Evolutionary conservation across 2,888 invertebrate species (phyloP).

Genomic region (Drosophila lutescens): DNA sequence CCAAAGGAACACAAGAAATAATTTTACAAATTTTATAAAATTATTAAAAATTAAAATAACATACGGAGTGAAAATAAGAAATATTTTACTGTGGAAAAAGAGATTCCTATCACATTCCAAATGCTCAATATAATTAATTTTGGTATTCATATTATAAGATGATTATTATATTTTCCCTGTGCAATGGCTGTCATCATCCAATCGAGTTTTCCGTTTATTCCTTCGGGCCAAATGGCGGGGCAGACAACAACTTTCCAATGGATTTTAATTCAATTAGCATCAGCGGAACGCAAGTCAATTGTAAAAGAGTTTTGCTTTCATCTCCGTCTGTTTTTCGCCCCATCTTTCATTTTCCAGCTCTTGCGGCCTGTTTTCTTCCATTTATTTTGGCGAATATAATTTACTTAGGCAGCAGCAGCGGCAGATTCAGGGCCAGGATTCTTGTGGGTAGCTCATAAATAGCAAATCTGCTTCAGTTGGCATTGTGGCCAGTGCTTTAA

Average conservation of each 20-base stretch:
- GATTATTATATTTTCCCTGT: not conserved
- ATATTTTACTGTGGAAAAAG: no score
- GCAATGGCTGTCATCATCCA: constrained; percentile 16
- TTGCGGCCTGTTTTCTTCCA: constrained; percentile 44
- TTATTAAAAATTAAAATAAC: not conserved
- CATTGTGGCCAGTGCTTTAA: constrained; percentile 55
- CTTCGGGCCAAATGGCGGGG: constrained; percentile 3
- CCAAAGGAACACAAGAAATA: not conserved
- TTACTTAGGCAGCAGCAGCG: constrained; percentile 49
- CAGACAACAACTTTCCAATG: constrained; percentile 36
- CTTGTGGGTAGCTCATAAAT: constrained; percentile 63
- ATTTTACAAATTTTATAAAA: not conserved
- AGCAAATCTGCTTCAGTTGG: constrained; percentile 72
- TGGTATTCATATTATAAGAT: not conserved
- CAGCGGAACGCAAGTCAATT: constrained; percentile 31
- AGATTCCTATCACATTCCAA: no score
- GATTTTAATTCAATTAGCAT: constrained; percentile 46
- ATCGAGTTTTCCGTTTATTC: constrained; percentile 25
- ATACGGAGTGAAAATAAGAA: not conserved
- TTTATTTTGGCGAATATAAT: constrained; percentile 66
- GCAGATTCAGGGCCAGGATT: constrained; percentile 11
- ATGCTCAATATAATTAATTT: no score
- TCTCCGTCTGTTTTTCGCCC: constrained; percentile 1
- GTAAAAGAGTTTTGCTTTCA: constrained; percentile 44
- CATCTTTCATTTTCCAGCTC: constrained; percentile 23